Conservation (phyloP, 92 coral and sea anemone species). For the Blastomussa wellsi region DNA sequence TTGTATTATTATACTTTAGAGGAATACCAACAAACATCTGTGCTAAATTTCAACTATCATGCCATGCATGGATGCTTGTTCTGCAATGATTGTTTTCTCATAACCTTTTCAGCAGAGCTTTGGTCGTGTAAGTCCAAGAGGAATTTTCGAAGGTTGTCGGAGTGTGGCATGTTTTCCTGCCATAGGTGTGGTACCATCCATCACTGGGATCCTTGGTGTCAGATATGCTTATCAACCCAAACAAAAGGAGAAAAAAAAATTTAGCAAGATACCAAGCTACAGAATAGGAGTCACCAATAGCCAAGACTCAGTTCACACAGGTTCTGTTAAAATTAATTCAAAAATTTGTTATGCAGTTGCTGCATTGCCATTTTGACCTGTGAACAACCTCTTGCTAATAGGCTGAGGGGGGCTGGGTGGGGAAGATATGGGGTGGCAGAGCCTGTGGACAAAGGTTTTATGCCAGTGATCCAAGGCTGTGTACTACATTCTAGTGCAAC, state of each 20-base stretch:
- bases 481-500: too few relatives aligned
- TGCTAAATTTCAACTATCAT: too few relatives aligned
- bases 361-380: too few relatives aligned
- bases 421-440: too few relatives aligned
- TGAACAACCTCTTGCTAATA: too few relatives aligned
- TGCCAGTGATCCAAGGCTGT: too few relatives aligned
- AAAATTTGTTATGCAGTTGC: too few relatives aligned
- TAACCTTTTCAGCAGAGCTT: conserved; percentile 26
- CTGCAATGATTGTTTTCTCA: neutral
- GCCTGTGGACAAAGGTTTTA: too few relatives aligned
- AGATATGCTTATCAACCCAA: conserved; percentile 84
- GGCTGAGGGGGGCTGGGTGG: too few relatives aligned
- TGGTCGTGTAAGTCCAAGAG: neutral
- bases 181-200: conserved; percentile 29
- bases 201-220: conserved; percentile 55
- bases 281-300: conserved; percentile 95
- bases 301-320: conserved; percentile 97
- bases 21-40: too few relatives aligned
- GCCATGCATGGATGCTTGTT: neutral
- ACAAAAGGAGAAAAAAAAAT: conserved; percentile 58
- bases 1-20: too few relatives aligned
- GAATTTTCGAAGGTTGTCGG: neutral
- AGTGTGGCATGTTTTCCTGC: conserved; percentile 59
- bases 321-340: conserved; percentile 46
- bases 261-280: conserved; percentile 79